Base-by-base conservation (phyloP, 2,113 vertebrate genomes). In the Brienomyrus brachyistius region DNA sequence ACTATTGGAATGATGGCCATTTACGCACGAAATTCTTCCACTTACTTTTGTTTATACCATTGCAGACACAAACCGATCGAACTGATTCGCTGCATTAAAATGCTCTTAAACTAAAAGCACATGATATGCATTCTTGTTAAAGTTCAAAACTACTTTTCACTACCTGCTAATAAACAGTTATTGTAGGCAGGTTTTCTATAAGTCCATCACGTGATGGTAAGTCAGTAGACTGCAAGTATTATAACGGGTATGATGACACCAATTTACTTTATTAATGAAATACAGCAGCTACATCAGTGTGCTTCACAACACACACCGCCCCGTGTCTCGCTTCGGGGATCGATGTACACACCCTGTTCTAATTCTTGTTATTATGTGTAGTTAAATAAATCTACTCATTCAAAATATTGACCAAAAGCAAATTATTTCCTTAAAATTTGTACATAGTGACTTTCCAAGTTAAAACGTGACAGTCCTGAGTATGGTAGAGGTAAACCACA, bases 1-100 rank as follows among this genome's bases (percentile, higher is more conserved):
- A 5, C 74, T 80, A 8, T 80, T 80, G 74, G 35, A 80, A 80
- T 80, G 74, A 80, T 40, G 74, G 6, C 74, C 74, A 80, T 80
- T 40, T 80, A 80, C 74, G 74, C 74, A 80, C 74, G 31, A 80
- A 80, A 80, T 80, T 80, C 74, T 40, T 80, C 74, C 74, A 80
- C 74, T 80, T 80, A 80, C 74, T 80, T 35, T 43, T 80, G 74
- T 80, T 43, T 80, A 80, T 80, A 17, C 35, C 15, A 40, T 15
- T 17, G 74, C 74, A 19, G 35, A 80, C 31, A 77, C 35, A 80
- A 80, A 80, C 74, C 74, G 35, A 80, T 77, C 4, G 70, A 77
- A 35, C 70, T 40, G 27, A 77, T 35, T 80, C 35, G 74, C 4
- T 77, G 74, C 74, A 13, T 40, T 80, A 80, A 70, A 80, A 80